A percentile compares a stretch with the other conserved stretches of the same genome.
Evolutionary conservation across 2,113 vertebrate genomes (phyloP).

Genomic region (Onychorhynchus coronatus): DNA sequence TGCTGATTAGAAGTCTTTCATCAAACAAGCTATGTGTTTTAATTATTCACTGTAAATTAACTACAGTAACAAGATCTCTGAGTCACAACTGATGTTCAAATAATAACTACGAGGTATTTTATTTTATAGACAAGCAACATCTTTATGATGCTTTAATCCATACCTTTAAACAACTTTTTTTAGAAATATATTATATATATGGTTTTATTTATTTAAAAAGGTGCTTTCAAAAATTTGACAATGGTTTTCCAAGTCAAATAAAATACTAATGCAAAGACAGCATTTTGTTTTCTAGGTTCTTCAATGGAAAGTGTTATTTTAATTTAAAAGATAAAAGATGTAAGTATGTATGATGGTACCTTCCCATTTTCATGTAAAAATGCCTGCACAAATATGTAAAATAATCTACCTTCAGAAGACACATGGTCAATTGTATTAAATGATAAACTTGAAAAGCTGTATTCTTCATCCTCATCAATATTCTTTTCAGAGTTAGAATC

Average conservation of each 20-base stretch:
- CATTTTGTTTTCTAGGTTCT: neutral
- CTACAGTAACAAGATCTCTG: neutral
- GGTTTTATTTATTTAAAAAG: neutral
- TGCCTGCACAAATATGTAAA: neutral
- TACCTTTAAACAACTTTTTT: neutral
- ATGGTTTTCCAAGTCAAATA: neutral
- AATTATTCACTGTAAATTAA: constrained; percentile 9
- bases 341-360: neutral
- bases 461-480: constrained; percentile 22
- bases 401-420: constrained; percentile 7
- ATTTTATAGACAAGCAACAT: neutral
- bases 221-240: neutral
- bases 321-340: constrained; percentile 1
- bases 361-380: neutral
- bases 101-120: neutral
- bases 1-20: neutral
- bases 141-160: neutral
- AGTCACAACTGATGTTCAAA: neutral
- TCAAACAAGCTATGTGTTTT: neutral
- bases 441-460: neutral
- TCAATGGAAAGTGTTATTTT: neutral
- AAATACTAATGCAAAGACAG: neutral
- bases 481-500: constrained; percentile 9
- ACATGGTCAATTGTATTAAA: neutral
- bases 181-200: neutral